A percentile compares a stretch with the other conserved stretches of the same genome.
Evolutionary conservation across 2,888 invertebrate species (phyloP).

Genomic region (Drosophila atripex): DNA sequence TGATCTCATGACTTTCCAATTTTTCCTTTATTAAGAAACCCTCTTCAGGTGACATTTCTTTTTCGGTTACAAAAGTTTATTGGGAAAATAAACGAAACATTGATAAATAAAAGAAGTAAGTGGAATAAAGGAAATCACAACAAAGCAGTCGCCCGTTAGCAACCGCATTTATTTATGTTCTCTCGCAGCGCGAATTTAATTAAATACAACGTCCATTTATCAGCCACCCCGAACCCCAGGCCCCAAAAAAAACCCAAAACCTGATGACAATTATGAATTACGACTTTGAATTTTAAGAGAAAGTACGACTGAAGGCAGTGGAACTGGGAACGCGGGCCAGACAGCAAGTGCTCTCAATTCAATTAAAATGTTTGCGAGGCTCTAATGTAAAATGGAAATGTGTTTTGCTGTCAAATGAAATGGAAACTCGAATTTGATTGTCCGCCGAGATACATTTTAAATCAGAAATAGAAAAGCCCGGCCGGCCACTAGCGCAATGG

Average conservation of each 20-base stretch:
- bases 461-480: slow-evolving; percentile 20
- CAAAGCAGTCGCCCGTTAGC: slow-evolving; percentile 6
- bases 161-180: slow-evolving; percentile 44
- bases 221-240: slow-evolving; percentile 11
- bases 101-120: slow-evolving; percentile 13
- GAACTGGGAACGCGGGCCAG: slow-evolving; percentile 11
- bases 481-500: slow-evolving; percentile 8
- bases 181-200: slow-evolving; percentile 50
- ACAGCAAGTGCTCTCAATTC: slow-evolving; percentile 31
- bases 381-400: slow-evolving; percentile 41
- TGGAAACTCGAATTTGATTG: slow-evolving; percentile 43
- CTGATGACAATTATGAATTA: slow-evolving; percentile 56
- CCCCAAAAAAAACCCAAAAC: slow-evolving; percentile 23
- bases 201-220: slow-evolving; percentile 60
- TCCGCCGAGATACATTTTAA: slow-evolving; percentile 38
- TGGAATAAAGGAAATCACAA: slow-evolving; percentile 14
- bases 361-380: slow-evolving; percentile 58
- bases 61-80: background rate
- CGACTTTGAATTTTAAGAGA: slow-evolving; percentile 49
- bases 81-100: background rate
- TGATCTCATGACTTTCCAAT: no score
- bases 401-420: slow-evolving; percentile 38
- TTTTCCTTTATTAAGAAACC: background rate
- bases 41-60: background rate
- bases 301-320: slow-evolving; percentile 42